A percentile compares a stretch with the other conserved stretches of the same genome.
phyloP scores from a whole-genome alignment of 92 coral and sea anemone species.

The Bergia sp. region DNA sequence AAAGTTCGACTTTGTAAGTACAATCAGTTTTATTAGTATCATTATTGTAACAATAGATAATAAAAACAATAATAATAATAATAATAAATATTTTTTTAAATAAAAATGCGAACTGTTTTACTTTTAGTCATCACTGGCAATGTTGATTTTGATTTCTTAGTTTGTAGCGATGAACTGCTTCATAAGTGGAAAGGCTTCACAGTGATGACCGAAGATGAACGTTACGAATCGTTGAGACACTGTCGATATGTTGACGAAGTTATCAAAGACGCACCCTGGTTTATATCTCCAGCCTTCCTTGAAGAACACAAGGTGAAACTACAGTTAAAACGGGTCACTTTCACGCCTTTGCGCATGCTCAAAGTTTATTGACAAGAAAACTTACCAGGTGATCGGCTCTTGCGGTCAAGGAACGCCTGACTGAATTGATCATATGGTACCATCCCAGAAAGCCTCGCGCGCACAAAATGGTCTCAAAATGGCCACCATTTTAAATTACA shows the following conservation, averaged over 20 bases:
- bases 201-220: conserved; percentile 86
- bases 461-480: too few relatives aligned
- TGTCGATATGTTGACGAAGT: conserved; percentile 95
- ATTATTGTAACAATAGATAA: not conserved
- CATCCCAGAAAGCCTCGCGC: too few relatives aligned
- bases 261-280: conserved; percentile 92
- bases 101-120: too few relatives aligned
- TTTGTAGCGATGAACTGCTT: conserved; percentile 81
- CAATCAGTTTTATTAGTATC: too few relatives aligned
- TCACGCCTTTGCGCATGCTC: too few relatives aligned
- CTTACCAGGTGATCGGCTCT: too few relatives aligned
- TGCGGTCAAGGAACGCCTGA: too few relatives aligned
- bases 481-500: too few relatives aligned
- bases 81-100: too few relatives aligned
- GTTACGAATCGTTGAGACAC: conserved; percentile 82
- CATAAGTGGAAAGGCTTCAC: conserved; percentile 88
- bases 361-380: too few relatives aligned
- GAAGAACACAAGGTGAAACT: conserved; percentile 76
- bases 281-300: conserved; percentile 66
- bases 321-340: not conserved
- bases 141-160: conserved; percentile 38
- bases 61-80: not conserved
- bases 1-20: too few relatives aligned
- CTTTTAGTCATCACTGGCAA: not conserved
- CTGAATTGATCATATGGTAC: too few relatives aligned